A percentile compares a stretch with the other conserved stretches of the same genome.
Evolutionary conservation across 2,113 vertebrate genomes (phyloP).

Genomic region (Kryptolebias marmoratus): DNA sequence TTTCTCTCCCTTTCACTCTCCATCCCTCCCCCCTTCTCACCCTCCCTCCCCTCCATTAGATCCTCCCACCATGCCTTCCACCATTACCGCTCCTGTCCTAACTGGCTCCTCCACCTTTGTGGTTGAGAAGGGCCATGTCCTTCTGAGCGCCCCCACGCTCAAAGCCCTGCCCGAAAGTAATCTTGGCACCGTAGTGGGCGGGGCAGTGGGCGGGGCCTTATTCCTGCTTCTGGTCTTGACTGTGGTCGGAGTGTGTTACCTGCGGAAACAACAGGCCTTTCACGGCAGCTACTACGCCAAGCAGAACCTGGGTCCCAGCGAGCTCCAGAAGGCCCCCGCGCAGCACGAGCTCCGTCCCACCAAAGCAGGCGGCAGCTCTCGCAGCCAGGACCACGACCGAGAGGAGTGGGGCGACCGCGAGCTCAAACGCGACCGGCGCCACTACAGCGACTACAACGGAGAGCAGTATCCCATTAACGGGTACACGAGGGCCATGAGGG

Average conservation of each 20-base stretch:
- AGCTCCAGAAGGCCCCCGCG: constrained; percentile 92
- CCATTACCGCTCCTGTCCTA: constrained; percentile 90
- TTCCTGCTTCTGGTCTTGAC: constrained; percentile 91
- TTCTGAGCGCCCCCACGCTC: constrained; percentile 90
- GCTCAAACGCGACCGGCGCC: constrained; percentile 62
- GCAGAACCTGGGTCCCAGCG: constrained; percentile 90
- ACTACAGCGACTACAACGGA: constrained; percentile 51
- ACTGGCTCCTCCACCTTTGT: constrained; percentile 88
- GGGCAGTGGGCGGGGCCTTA: constrained; percentile 93
- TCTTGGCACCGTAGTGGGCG: constrained; percentile 92
- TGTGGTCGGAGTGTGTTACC: constrained; percentile 88
- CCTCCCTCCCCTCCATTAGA: constrained; percentile 91
- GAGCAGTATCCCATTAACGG: constrained; percentile 75
- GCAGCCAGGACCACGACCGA: constrained; percentile 87
- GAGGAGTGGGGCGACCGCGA: constrained; percentile 92
- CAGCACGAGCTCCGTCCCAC: constrained; percentile 87
- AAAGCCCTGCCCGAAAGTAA: constrained; percentile 90
- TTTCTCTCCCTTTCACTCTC: constrained; percentile 83
- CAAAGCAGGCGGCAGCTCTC: constrained; percentile 80
- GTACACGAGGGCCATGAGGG: constrained; percentile 80
- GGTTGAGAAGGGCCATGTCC: constrained; percentile 83
- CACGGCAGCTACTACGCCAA: constrained; percentile 97
- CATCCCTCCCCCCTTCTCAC: constrained; percentile 69
- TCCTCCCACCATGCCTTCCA: constrained; percentile 97
- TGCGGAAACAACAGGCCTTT: constrained; percentile 91